Evolutionary conservation across 2,888 invertebrate genomes (phyloP), one percentile per base, ranked within the genome.

Genomic region (Lithophane semibrunnea): DNA sequence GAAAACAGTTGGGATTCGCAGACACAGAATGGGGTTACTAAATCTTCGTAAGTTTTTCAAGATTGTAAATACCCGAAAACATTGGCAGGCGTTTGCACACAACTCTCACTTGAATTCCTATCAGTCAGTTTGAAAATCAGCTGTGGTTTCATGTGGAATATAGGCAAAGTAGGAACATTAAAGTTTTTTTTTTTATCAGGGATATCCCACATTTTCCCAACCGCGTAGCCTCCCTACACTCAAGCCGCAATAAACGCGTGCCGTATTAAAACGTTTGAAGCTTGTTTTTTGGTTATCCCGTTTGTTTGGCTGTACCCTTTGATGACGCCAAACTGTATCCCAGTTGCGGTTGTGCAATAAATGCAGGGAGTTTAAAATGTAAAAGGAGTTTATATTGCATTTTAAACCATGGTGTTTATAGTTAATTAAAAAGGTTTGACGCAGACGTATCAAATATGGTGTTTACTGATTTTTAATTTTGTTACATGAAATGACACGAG

Each of bases 181-280:
- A 7, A 18, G 18, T 52, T 52, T 52, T 18, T n/a, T 9, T 56
- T n/a, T 24, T 60, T 29, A 16, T 29, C 18, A 61, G 29, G 64
- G 63, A 16, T 18, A 10, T 82, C 77, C 42, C 9, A 54, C 1
- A n/a, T 16, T 44, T 3, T 9, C 4, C 37, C 18, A 13, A 2
- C 12, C 1, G 29, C n/a, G 1, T 73, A 21, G 16, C 0, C 44
- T 0, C 16, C 56, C 72, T 83, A 85, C 61, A 1, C 16, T 52
- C 58, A 21, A 73, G 56, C 86, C 70, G 88, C 86, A 87, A 87
- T 88, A 90, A 84, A 88, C 87, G 85, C 78, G 83, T 83, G 72
- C 82, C 77, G 78, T 88, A 90, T 90, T 90, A 90, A 91, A 90
- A 89, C 86, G 81, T 85, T 89, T 88, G 83, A 82, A 84, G 74